Evolutionary conservation across 2,797 vertebrate species (phyloP), one percentile per base, ranked within the genome.

Genomic region (Amniataba percoides): DNA sequence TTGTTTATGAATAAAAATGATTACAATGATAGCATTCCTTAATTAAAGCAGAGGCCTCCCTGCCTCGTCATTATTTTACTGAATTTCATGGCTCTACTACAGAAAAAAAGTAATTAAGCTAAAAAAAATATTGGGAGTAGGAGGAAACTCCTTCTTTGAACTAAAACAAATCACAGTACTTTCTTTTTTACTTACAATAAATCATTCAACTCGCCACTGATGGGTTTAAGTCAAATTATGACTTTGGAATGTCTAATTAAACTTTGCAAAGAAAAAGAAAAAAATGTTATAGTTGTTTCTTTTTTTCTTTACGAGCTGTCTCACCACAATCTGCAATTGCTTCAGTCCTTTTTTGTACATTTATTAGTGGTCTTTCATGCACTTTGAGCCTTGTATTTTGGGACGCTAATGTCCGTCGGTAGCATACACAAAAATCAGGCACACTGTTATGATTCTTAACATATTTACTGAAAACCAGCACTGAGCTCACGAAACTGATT

Each of bases 1-100:
- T 82, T 91, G 84, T 93, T 92, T 91, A 88, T 90, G 83, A 90
- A 89, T 88, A 78, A 71, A 82, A 89, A 88, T 73, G 43, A 86
- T 84, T 74, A 88, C 79, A 78, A 79, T 71, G 63, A 88, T 71
- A 60, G 56, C 71, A 46, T 83, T 81, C 66, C 57, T 88, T 89
- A 85, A 91, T 92, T 91, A 91, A 89, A 89, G 36, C 53, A 0
- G 10, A 70, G 70, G 55, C 78, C n/a, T 80, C 55, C 53, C 55
- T 46, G 83, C 74, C 77, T 84, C 57, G 8, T 86, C 63, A 63
- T 86, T 84, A 81, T 87, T 92, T 89, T 52, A 45, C 71, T 51
- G 55, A 63, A 83, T 87, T 74, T 55, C 69, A 82, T 62, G 81
- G 52, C 51, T 72, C 69, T 66, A 10, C 42, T 23, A 39, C 15